Evolutionary conservation across 2,888 invertebrate species (phyloP).

Genomic region (Muscina levida): DNA sequence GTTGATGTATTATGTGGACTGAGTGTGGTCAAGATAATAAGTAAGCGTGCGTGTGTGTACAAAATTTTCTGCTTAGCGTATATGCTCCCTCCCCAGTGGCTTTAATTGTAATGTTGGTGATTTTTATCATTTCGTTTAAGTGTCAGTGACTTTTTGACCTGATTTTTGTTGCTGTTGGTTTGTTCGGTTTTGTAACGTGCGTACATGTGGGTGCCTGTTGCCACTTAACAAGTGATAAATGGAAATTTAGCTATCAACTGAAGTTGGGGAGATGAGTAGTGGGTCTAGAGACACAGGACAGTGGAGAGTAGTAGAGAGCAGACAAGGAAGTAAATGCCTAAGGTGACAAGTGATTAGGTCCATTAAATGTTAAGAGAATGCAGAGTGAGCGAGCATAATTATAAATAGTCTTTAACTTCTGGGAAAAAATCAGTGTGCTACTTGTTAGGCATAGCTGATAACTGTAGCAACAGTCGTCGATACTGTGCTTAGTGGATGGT

Average conservation of each 20-base stretch:
- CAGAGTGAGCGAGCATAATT: too few relatives aligned
- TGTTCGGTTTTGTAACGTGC: not conserved
- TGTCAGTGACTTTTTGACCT: slow-evolving; percentile 27
- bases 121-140: not conserved
- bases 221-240: slow-evolving; percentile 10
- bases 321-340: not conserved
- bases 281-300: too few relatives aligned
- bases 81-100: not conserved
- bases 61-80: not conserved
- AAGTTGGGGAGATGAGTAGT: too few relatives aligned
- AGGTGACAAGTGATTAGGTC: not conserved
- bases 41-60: not conserved
- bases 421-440: too few relatives aligned
- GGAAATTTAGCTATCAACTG: not conserved
- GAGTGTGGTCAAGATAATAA: not conserved
- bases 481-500: too few relatives aligned
- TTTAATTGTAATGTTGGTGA: not conserved
- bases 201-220: not conserved
- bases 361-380: too few relatives aligned
- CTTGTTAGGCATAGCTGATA: too few relatives aligned
- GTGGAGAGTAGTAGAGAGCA: not conserved
- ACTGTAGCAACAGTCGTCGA: too few relatives aligned
- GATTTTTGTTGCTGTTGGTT: too few relatives aligned
- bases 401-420: too few relatives aligned
- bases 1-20: slow-evolving; percentile 1